Evolutionary conservation across 92 coral and sea anemone species (phyloP), one percentile per base, ranked within the genome.

Genomic region (Phymanthus crucifer): DNA sequence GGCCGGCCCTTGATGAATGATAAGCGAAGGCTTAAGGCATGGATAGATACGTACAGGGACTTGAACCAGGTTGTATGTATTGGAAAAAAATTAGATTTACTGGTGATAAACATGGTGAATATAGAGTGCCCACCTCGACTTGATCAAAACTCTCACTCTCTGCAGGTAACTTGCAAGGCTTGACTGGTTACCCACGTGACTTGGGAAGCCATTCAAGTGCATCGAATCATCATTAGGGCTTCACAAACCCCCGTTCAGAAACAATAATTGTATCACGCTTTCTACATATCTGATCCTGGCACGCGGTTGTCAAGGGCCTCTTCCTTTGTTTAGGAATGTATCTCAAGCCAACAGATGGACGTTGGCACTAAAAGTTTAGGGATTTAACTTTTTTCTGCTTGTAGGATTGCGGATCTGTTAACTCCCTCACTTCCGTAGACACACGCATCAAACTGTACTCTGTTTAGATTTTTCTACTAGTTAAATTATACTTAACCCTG

Each of bases 331-430:
- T 74, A 61, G 90, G 91, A 92, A 93, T 93, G 94, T 93, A 76
- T 84, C 97, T 78, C 79, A 87, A 83, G 93, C 88, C 86, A 93
- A 87, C 97, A 93, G 97, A 93, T 93, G 97, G 82, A 56, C 74
- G 32, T 48, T 21, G 35, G 32, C 71, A 57, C 61, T 56, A 16
- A 43, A 71, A 40, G 26, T 54, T 27, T 45, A 72, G 84, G 78
- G 66, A 27, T 79, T 68, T 67, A 79, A 46, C 83, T 66, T 79
- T 73, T 40, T 64, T 24, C 35, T 21, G 61, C 32, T 34, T 64
- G 61, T 33, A 40, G 77, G 47, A 69, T 69, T 69, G 73, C 35
- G 46, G 73, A 45, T 27, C 24, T 35, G 40, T 32, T 69, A 23
- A 18, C 73, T 72, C 6, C 1, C n/a, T 17, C 61, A 71, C 32